Conservation (phyloP, 2,113 vertebrate species). For the Prochilodus magdalenae region DNA sequence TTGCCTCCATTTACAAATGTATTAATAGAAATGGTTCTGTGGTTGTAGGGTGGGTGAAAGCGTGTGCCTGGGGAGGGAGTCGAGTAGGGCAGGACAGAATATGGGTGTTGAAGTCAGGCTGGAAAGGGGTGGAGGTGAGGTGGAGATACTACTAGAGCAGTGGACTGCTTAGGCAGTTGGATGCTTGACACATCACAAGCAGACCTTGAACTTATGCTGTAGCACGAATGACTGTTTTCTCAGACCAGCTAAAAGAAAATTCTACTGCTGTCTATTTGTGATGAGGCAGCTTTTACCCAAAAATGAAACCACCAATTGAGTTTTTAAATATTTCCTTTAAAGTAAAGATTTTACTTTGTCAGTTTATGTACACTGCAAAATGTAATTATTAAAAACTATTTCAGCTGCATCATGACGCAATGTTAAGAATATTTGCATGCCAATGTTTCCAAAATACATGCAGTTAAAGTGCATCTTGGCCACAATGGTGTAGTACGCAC, state of each 20-base stretch:
- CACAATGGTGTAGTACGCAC: slow-evolving; percentile 27
- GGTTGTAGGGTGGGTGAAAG: background rate
- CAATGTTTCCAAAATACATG: slow-evolving; percentile 62
- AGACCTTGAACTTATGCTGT: slow-evolving; percentile 23
- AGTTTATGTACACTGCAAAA: too few species aligned
- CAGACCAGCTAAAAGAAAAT: slow-evolving; percentile 35
- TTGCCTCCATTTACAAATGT: background rate
- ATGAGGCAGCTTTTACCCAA: slow-evolving; percentile 82
- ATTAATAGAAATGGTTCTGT: background rate
- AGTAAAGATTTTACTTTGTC: too few species aligned
- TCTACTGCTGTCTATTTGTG: slow-evolving; percentile 68
- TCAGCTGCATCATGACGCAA: slow-evolving; percentile 52
- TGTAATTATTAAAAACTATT: too few species aligned
- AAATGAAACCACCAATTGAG: background rate
- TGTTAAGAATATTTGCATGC: slow-evolving; percentile 67
- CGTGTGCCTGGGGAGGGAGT: background rate
- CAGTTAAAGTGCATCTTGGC: slow-evolving; percentile 36
- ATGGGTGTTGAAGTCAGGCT: slow-evolving; percentile 3
- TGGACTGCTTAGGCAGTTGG: slow-evolving; percentile 14
- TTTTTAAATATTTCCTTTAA: slow-evolving; percentile 38
- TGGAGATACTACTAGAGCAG: background rate
- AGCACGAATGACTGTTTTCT: slow-evolving; percentile 24
- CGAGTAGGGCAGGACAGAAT: slow-evolving; percentile 4
- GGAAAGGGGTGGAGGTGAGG: background rate
- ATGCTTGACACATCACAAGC: slow-evolving; percentile 37